Base-by-base conservation (phyloP, 2,888 invertebrate species). In the Ormyrus rosae region DNA sequence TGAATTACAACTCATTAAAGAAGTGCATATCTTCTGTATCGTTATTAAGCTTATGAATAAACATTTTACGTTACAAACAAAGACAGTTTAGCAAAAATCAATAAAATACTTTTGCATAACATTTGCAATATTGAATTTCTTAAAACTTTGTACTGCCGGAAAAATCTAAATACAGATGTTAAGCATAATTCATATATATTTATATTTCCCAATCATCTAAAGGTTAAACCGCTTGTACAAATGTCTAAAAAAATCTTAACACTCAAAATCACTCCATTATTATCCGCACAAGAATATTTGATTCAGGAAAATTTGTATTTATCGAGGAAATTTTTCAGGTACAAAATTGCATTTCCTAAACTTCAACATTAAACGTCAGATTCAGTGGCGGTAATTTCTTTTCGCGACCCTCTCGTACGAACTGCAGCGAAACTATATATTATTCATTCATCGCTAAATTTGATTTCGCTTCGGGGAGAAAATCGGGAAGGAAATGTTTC, bases 311-410 rank as follows among this genome's bases (percentile, higher is more conserved):
- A 71, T 48, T 74, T 11, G 58, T 65, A 58, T 58, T 58, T 67
- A 51, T 75, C 13, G 51, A 60, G 11, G 48, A 74, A 55, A 48
- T 46, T 50, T 74, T 19, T 11, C 65, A 48, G 6, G 8, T n/a
- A 13, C 50, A 50, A 63, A 63, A 72, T 45, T 13, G 5, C 46
- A 60, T 61, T 50, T 45, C 34, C 9, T 10, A 55, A 63, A 65
- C n/a, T 51, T 67, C 45, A 51, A 53, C 60, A 7, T 75, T 67
- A 67, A 75, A 75, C 60, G 67, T 75, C 75, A 75, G 60, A 67
- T 58, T 45, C 75, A 67, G n/a, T 48, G 13, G 9, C 7, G 13
- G 64, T 65, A 65, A 73, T 48, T 73, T 73, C 61, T 64, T 48
- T 45, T 19, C 19, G 19, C 19, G 19, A 19, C 19, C 19, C 2